Conservation (phyloP, 1,140 invertebrate genomes). For the Lasioglossum baleicum region DNA sequence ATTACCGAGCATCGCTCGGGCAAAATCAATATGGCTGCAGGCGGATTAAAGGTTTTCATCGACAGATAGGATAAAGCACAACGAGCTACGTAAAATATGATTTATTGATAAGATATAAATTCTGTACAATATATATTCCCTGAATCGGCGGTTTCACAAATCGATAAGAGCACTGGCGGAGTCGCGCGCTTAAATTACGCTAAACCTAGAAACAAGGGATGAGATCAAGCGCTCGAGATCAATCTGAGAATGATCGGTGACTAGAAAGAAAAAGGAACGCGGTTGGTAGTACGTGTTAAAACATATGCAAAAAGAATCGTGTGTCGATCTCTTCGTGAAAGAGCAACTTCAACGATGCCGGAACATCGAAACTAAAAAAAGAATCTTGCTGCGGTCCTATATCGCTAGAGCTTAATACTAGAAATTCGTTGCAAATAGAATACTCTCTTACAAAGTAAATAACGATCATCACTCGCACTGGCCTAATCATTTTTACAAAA, state of each 20-base stretch:
- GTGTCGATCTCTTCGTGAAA: too few species aligned
- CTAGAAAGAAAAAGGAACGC: constrained; percentile 76
- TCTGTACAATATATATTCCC: constrained; percentile 74
- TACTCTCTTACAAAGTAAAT: constrained; percentile 77
- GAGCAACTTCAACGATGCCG: too few species aligned
- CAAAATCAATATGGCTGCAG: too few species aligned
- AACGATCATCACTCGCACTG: constrained; percentile 67
- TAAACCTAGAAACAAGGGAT: constrained; percentile 56
- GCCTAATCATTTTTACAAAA: constrained; percentile 47
- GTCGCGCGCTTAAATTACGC: constrained; percentile 35
- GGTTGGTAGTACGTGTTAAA: constrained; percentile 35
- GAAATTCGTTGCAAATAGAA: constrained; percentile 61
- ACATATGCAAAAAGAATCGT: not conserved
- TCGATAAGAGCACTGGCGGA: constrained; percentile 75
- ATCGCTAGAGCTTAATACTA: constrained; percentile 30
- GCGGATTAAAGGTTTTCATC: too few species aligned
- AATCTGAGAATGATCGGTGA: constrained; percentile 66
- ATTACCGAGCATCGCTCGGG: too few species aligned
- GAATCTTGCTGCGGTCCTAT: not conserved
- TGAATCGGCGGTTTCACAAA: constrained; percentile 68
- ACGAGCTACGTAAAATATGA: constrained; percentile 73
- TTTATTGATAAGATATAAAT: constrained; percentile 76
- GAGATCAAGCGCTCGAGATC: constrained; percentile 73
- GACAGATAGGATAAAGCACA: not conserved
- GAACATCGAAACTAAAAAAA: constrained; percentile 1